phyloP scores from a whole-genome alignment of 1,140 invertebrate genomes.

The Cylas formicarius region DNA sequence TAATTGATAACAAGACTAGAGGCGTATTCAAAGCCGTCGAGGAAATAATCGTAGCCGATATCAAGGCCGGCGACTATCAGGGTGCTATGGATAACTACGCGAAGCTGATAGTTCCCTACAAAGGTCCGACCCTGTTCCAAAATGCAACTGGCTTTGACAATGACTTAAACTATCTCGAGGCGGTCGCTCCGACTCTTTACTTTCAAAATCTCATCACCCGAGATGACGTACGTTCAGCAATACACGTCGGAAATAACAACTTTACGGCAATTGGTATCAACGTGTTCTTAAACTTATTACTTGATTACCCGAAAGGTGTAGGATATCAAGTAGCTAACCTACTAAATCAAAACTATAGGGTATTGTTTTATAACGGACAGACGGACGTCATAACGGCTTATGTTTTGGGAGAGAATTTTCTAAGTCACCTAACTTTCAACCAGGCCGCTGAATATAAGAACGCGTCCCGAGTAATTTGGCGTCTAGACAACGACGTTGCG shows the following conservation, averaged over 20 bases:
- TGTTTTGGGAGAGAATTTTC: constrained; percentile 63
- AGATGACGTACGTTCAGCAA: constrained; percentile 48
- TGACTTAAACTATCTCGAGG: too few relatives aligned
- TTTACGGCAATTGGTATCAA: constrained; percentile 44
- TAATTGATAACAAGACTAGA: too few relatives aligned
- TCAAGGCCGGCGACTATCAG: too few relatives aligned
- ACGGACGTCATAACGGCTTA: constrained; percentile 79
- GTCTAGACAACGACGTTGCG: constrained; percentile 57
- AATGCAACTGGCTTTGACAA: too few relatives aligned
- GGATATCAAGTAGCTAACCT: constrained; percentile 66
- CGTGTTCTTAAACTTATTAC: constrained; percentile 58
- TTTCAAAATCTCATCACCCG: too few relatives aligned
- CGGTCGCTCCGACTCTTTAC: too few relatives aligned
- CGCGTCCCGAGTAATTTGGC: constrained; percentile 57
- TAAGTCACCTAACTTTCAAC: constrained; percentile 57
- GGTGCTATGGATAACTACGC: too few relatives aligned
- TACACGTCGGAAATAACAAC: constrained; percentile 45
- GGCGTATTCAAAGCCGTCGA: too few relatives aligned
- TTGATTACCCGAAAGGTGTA: constrained; percentile 75
- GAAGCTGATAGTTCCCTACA: too few relatives aligned
- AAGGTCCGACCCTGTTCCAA: too few relatives aligned
- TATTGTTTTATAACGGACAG: constrained; percentile 73
- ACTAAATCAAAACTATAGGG: constrained; percentile 55
- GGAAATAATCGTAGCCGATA: too few relatives aligned
- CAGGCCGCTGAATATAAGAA: constrained; percentile 54